phyloP scores from a whole-genome alignment of 2,113 vertebrate species.

The Sorex araneus region DNA sequence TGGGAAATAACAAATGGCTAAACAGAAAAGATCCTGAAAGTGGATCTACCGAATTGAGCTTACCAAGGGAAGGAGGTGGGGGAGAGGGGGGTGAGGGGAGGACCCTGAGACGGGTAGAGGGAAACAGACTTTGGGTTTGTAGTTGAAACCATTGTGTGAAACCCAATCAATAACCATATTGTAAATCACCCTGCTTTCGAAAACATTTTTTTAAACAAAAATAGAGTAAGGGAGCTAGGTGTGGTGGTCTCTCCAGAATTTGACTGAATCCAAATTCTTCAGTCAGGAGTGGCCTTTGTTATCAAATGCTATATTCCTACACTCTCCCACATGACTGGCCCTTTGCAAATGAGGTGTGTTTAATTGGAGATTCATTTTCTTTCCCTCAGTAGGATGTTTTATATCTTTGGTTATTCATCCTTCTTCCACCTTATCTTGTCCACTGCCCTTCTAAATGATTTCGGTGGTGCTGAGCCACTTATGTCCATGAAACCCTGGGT shows the following conservation, averaged over 20 bases:
- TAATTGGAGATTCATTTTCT: not conserved
- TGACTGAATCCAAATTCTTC: not conserved
- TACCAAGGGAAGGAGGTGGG: too few species aligned
- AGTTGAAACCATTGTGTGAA: too few species aligned
- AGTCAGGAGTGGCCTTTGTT: not conserved
- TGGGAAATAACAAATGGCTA: too few species aligned
- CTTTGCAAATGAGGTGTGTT: not conserved
- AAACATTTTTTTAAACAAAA: too few species aligned
- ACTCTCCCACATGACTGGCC: not conserved
- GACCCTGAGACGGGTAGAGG: too few species aligned
- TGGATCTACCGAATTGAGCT: too few species aligned
- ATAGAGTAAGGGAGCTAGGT: not conserved
- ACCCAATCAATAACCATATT: too few species aligned
- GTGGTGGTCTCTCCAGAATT: not conserved
- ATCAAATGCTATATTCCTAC: too few species aligned
- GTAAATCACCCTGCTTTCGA: too few species aligned
- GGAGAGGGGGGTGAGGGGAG: too few species aligned
- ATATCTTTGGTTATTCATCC: not conserved
- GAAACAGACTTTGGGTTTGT: too few species aligned
- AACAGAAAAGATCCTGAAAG: too few species aligned
- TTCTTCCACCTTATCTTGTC: constrained; percentile 35
- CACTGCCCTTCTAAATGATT: constrained; percentile 16
- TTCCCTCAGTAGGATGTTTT: not conserved
- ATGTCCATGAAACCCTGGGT: constrained; percentile 18
- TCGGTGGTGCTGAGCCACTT: constrained; percentile 22